Evolutionary conservation across 2,888 invertebrate genomes (phyloP), one percentile per base, ranked within the genome.

Genomic region (Drosophila falleni): DNA sequence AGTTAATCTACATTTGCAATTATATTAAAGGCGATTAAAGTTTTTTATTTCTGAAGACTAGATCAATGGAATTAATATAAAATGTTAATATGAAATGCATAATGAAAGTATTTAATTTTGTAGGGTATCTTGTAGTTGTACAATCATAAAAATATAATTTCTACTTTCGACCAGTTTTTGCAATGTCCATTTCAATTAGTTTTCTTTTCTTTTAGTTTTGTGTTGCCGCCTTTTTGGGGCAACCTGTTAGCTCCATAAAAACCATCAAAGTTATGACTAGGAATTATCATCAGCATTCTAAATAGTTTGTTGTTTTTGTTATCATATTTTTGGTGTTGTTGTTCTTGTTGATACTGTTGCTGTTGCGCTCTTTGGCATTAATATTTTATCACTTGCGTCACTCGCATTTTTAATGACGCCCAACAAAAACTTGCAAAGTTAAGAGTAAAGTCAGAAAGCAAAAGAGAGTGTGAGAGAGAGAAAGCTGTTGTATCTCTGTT

Each of bases 311-410:
- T 55, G 50, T 59, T 55, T 31, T 59, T 64, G 31, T 63, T 26
- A 35, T 35, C 39, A 37, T 37, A 39, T 29, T 37, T 11, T 59
- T 42, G 13, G 10, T 46, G 15, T 54, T 33, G 29, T 13, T 51
- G 51, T 37, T 55, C 13, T 19, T 70, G 19, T 44, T 46, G 53
- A n/a, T 60, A 35, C 10, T 66, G 58, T 26, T 64, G 15, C 39
- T 68, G 50, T 66, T 75, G 59, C 62, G 47, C 82, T 83, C 65
- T 66, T 60, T 41, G 55, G 58, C 72, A 85, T 89, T 70, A 86
- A 87, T 79, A 63, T 83, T 88, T 89, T 68, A 89, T 85, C 72
- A 88, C 89, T 89, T 89, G 87, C 89, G 89, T 89, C 89, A 89
- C 88, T 80, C 70, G 78, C 79, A 78, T 89, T 81, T 88, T 74